Base-by-base conservation (phyloP, 2,797 vertebrate species). In the Catostomus latipinnis region DNA sequence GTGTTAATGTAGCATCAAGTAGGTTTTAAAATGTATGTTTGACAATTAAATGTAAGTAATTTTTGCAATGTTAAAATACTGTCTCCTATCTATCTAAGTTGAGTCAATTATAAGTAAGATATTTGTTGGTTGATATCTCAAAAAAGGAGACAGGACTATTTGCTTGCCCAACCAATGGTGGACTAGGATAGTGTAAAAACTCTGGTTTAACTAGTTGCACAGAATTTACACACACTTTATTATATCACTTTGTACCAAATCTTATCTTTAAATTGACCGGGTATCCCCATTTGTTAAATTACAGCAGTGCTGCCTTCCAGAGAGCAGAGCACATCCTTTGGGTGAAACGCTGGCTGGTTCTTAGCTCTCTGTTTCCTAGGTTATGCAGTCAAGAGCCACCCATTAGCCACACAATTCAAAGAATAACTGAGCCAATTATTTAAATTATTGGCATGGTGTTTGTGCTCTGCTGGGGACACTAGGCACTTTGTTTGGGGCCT, bases 361-460 rank as follows among this genome's bases (percentile, higher is more conserved):
- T 72, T 62, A 16, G 54, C 60, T 67, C 9, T 77, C 63, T 16
- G 80, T 82, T 80, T 62, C 82, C 68, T 65, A 72, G 81, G 82
- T 65, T 56, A 82, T 79, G 9, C 57, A 79, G 16, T 80, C 76
- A 78, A 72, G 78, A 74, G 79, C 58, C 43, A 45, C 85, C 63
- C 65, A 66, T 65, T 85, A 68, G 85, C 87, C 68, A 85, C 63
- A 73, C 82, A 84, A 87, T 89, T 73, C 66, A 81, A 90, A 90
- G 86, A 90, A 90, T 81, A 91, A 88, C 89, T 62, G 84, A 83
- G 80, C 72, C 87, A 84, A 90, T 92, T 88, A 88, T 79, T 76
- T 82, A 73, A 85, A 86, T 85, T 82, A 87, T 74, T 86, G 88
- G 85, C 86, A 68, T 70, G 81, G 87, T 69, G 60, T 78, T 82